Percentiles rank a stretch among this genome's conserved stretches.
phyloP scores from a whole-genome alignment of 2,888 invertebrate genomes.

The Brachyptera risi region DNA sequence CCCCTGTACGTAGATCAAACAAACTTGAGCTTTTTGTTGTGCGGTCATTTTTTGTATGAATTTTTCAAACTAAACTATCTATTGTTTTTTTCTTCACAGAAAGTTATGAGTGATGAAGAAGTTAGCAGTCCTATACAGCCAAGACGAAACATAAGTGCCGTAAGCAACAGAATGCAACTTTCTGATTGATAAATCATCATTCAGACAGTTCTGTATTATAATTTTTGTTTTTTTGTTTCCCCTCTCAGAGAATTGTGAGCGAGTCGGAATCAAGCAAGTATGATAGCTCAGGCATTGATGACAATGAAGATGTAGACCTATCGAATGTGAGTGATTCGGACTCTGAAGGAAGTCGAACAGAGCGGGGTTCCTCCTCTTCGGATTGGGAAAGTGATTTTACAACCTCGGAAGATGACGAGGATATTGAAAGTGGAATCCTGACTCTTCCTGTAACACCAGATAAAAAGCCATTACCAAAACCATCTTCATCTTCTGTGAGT shows the following conservation, averaged over 20 bases:
- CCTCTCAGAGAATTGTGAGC: conserved; percentile 38
- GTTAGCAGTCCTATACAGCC: not conserved
- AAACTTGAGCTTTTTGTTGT: too few species aligned
- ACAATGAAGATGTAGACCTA: conserved; percentile 29
- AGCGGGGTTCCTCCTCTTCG: conserved; percentile 36
- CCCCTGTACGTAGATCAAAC: conserved; percentile 1
- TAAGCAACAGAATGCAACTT: not conserved
- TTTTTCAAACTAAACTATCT: not conserved
- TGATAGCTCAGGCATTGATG: conserved; percentile 35
- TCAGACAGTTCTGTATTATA: too few species aligned
- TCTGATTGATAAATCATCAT: too few species aligned
- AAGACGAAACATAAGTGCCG: not conserved
- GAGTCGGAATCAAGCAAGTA: conserved; percentile 37
- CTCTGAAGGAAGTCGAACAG: not conserved
- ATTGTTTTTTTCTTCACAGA: conserved; percentile 45
- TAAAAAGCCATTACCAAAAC: not conserved
- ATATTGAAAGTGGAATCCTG: not conserved
- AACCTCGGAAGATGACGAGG: conserved; percentile 37
- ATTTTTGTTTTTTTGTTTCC: too few species aligned
- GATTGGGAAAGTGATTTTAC: conserved; percentile 44
- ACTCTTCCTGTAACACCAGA: not conserved
- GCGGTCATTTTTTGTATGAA: too few species aligned
- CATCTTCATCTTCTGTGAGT: not conserved
- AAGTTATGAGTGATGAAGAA: conserved; percentile 50
- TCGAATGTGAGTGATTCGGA: conserved; percentile 35